Evolutionary conservation across 2,888 invertebrate species (phyloP), one percentile per base, ranked within the genome.

Genomic region (Crocallis elinguaria): DNA sequence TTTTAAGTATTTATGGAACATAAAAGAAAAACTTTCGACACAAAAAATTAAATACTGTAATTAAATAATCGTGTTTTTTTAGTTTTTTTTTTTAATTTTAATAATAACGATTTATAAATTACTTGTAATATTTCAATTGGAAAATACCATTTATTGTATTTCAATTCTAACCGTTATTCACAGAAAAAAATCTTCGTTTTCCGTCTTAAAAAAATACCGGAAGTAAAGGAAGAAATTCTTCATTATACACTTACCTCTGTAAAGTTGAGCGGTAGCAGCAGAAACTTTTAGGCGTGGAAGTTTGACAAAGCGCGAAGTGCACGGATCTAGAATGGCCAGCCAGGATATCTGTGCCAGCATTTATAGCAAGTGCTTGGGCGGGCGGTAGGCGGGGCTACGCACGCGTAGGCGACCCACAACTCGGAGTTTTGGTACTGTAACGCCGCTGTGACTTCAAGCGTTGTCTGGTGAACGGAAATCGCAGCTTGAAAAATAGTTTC

Each of bases 341-440:
- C 49, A 59, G 59, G 53, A 49, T 48, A 50, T 57, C 53, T 68
- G 62, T 64, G 57, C 68, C 73, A 64, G 71, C 80, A 77, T 88
- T 86, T 88, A 88, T 88, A 88, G 77, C 66, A 60, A 67, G 54
- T 67, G 65, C 60, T 72, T 69, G 86, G 86, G 87, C 86, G 87
- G 85, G 67, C 57, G 59, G 75, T 70, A 67, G 88, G 88, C 84
- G 88, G 86, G 57, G 88, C 79, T 64, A 87, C 88, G 87, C 88
- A 84, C 69, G 88, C 88, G 88, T 86, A 74, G 66, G 66, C 17
- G 14, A 12, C 29, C n/a, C 21, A 16, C 5, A 29, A 41, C 44
- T 45, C 35, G 6, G 23, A 41, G 17, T 51, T 35, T 39, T 33
- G 13, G 9, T 23, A 13, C 29, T 37, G 19, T 2, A 16, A 6